Evolutionary conservation across 1,140 invertebrate species (phyloP).

Genomic region (Neodiprion fabricii): DNA sequence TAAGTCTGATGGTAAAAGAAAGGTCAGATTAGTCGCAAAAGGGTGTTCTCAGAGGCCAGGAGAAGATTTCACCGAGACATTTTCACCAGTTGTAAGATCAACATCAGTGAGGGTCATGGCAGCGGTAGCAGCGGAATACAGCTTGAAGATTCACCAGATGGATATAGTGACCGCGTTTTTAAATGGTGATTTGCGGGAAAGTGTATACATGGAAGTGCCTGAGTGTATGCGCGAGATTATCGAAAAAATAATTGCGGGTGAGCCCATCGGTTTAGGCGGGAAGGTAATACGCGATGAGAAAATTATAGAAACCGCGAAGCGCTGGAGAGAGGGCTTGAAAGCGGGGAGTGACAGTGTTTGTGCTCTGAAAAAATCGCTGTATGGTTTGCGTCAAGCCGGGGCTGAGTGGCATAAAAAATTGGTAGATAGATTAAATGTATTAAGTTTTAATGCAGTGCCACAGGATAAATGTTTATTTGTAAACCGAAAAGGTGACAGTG

Average conservation of each 20-base stretch:
- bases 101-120: constrained; percentile 7
- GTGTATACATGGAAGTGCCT: neutral
- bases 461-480: too few species aligned
- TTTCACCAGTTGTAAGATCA: neutral
- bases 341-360: too few species aligned
- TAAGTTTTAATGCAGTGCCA: constrained; percentile 9
- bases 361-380: too few species aligned
- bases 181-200: neutral
- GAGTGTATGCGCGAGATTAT: constrained; percentile 26
- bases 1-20: too few species aligned
- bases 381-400: too few species aligned
- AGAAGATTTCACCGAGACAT: too few species aligned
- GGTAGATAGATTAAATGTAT: neutral
- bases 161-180: neutral
- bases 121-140: constrained; percentile 24
- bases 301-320: neutral
- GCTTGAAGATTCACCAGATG: constrained; percentile 19
- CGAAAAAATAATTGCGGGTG: constrained; percentile 6
- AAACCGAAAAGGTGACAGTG: too few species aligned
- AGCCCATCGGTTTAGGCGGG: neutral
- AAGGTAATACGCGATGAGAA: constrained; percentile 11
- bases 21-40: too few species aligned
- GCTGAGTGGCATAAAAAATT: neutral
- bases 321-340: too few species aligned
- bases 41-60: too few species aligned